These are phyloP conservation scores for Miniopterus natalensis DNA, from an alignment of 2,113 vertebrate species.

Conservation along the genomic window DNA sequence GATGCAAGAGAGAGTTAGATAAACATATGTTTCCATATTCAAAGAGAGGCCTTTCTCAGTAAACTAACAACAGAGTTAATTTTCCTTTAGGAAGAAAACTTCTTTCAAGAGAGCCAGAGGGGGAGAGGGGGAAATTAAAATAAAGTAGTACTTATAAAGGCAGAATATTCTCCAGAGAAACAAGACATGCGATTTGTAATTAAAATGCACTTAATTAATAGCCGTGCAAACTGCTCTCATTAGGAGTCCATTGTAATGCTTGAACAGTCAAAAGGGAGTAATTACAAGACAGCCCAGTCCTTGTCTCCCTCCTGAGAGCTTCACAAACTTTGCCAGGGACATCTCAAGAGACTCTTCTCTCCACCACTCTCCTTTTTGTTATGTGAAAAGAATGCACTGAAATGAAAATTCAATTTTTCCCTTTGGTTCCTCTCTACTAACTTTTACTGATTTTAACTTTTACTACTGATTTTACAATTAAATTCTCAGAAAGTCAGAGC, in stretches of 20 bases:
- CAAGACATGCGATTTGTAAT: slow-evolving; percentile 72
- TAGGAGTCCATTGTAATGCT: slow-evolving; percentile 75
- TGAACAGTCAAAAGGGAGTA: slow-evolving; percentile 70
- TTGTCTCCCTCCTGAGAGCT: slow-evolving; percentile 51
- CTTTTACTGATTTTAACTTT: neutral
- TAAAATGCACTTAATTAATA: slow-evolving; percentile 78
- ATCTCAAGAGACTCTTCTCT: slow-evolving; percentile 25
- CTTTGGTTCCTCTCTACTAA: slow-evolving; percentile 24
- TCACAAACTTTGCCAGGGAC: slow-evolving; percentile 19
- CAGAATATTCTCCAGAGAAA: slow-evolving; percentile 68
- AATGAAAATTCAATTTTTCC: slow-evolving; percentile 25
- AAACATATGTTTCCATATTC: neutral
- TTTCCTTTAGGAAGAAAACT: slow-evolving; percentile 44
- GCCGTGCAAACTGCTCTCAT: slow-evolving; percentile 68
- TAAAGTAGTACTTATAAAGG: slow-evolving; percentile 41
- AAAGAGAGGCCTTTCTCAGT: slow-evolving; percentile 31
- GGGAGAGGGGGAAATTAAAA: neutral
- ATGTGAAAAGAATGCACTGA: neutral
- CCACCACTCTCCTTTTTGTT: neutral
- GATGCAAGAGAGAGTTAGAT: neutral
- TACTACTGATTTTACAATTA: neutral
- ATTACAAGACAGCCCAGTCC: slow-evolving; percentile 43
- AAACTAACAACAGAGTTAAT: neutral
- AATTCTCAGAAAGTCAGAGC: neutral
- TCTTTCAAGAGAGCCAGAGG: neutral